Percentiles rank a stretch among this genome's conserved stretches.
These are phyloP conservation scores for Psilopogon haemacephalus DNA, from an alignment of 2,113 vertebrate genomes.

Conservation along the genomic window DNA sequence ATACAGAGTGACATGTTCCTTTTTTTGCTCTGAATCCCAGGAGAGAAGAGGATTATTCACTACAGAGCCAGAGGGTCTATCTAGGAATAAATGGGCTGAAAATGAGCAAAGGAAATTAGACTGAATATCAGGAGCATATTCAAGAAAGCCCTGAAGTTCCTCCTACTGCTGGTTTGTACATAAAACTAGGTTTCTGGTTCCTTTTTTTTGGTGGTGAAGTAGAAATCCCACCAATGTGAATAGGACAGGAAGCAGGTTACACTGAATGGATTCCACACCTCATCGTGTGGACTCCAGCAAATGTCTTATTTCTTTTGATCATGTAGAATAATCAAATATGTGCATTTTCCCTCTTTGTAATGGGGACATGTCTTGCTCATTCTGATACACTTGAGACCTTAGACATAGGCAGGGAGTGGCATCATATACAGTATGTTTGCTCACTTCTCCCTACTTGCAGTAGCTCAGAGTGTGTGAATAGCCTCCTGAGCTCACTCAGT, in stretches of 20 bases:
- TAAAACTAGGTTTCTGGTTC: neutral
- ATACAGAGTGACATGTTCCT: slow-evolving; percentile 26
- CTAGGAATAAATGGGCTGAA: slow-evolving; percentile 56
- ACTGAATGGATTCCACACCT: neutral
- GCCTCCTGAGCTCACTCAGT: neutral
- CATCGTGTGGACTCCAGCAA: neutral
- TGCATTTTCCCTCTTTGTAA: neutral
- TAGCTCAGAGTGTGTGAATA: neutral
- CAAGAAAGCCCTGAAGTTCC: neutral
- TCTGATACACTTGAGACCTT: neutral
- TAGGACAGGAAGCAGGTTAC: neutral
- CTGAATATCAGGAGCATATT: neutral
- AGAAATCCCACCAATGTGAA: neutral
- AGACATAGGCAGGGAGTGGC: neutral
- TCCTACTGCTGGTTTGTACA: neutral
- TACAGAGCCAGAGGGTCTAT: slow-evolving; percentile 38
- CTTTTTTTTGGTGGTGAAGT: neutral
- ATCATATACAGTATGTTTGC: neutral
- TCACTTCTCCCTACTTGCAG: neutral
- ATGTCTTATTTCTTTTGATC: neutral
- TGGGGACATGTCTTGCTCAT: neutral
- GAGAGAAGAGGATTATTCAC: slow-evolving; percentile 50
- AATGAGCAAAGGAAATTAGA: slow-evolving; percentile 50
- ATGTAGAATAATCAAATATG: fast-evolving
- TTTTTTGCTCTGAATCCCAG: slow-evolving; percentile 35